Evolutionary conservation across 1,140 invertebrate genomes (phyloP).

Genomic region (Zelostemma sp.): DNA sequence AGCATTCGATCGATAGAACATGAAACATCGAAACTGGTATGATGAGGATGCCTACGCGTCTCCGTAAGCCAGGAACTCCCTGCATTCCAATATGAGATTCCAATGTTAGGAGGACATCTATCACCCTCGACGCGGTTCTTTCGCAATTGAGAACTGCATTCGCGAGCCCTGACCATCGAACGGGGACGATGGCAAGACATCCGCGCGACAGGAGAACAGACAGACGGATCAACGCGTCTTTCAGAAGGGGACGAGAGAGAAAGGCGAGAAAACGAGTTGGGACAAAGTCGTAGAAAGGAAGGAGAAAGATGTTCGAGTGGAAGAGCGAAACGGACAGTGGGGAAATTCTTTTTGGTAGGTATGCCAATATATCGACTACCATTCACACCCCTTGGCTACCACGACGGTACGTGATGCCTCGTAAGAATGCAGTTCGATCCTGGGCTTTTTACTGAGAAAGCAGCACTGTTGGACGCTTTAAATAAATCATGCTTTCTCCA

Average conservation of each 20-base stretch:
- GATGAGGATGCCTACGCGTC: constrained; percentile 39
- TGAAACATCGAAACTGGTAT: constrained; percentile 28
- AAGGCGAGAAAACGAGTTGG: constrained; percentile 39
- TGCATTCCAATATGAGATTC: constrained; percentile 63
- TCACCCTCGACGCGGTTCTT: constrained; percentile 56
- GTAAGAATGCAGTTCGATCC: constrained; percentile 60
- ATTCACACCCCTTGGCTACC: constrained; percentile 53
- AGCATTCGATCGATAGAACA: constrained; percentile 15
- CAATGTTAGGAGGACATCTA: constrained; percentile 63
- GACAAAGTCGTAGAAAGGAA: constrained; percentile 31
- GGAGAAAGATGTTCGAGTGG: constrained; percentile 36
- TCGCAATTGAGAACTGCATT: constrained; percentile 64
- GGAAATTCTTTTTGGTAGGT: constrained; percentile 69
- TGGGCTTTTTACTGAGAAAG: constrained; percentile 20
- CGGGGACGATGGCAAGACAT: constrained; percentile 45
- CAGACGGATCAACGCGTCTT: constrained; percentile 45
- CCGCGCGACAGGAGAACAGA: constrained; percentile 47
- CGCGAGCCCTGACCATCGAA: constrained; percentile 52
- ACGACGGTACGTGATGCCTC: constrained; percentile 62
- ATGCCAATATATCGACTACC: constrained; percentile 69
- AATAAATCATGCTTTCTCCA: constrained; percentile 34
- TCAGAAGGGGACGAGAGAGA: constrained; percentile 32
- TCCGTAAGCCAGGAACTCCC: constrained; percentile 40
- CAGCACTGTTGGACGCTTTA: constrained; percentile 8
- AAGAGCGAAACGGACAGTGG: constrained; percentile 37